phyloP scores from a whole-genome alignment of 2,888 invertebrate species.

The Melinaea marsaeus region DNA sequence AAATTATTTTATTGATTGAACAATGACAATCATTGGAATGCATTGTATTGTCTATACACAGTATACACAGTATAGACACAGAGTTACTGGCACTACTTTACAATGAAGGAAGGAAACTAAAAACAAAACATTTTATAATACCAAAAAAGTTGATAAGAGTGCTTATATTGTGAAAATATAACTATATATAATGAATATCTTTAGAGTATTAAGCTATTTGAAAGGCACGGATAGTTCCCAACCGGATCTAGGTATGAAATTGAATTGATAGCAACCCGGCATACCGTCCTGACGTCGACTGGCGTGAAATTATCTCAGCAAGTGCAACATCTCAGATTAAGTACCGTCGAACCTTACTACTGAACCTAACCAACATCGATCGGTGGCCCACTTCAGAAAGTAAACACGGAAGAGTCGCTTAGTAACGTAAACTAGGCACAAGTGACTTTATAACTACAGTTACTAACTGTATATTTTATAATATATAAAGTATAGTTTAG shows the following conservation, averaged over 20 bases:
- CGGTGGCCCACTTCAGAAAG: conserved; percentile 53
- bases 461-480: neutral
- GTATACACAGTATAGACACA: neutral
- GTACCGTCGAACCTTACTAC: conserved; percentile 48
- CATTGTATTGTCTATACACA: conserved; percentile 1
- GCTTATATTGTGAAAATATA: neutral
- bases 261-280: conserved; percentile 53
- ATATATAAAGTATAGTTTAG: neutral
- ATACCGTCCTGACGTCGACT: conserved; percentile 37
- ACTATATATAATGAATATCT: conserved; percentile 18
- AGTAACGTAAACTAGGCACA: conserved; percentile 3
- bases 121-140: neutral
- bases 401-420: conserved; percentile 34
- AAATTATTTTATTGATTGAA: conserved; percentile 9
- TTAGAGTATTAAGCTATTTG: conserved; percentile 23
- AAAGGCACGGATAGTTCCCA: conserved; percentile 29
- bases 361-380: conserved; percentile 46
- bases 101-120: neutral
- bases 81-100: neutral
- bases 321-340: conserved; percentile 63
- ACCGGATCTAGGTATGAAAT: conserved; percentile 56
- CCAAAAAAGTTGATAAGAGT: too few species aligned
- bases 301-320: conserved; percentile 63
- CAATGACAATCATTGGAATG: neutral
- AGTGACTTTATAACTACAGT: conserved; percentile 1